Conservation (phyloP, 2,113 vertebrate species). For the Istiophorus platypterus region DNA sequence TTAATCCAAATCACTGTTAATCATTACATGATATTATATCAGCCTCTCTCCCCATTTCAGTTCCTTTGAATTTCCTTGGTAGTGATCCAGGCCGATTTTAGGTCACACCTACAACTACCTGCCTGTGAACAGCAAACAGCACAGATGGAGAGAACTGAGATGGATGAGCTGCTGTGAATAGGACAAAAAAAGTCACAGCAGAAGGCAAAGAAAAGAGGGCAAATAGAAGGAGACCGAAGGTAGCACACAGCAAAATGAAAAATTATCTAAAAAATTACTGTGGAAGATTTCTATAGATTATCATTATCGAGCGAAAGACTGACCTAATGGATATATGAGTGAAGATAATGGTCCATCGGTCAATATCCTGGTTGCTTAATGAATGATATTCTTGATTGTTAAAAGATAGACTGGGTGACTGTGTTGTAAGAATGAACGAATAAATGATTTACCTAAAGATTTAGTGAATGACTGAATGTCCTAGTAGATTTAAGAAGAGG, state of each 20-base stretch:
- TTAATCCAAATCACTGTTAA: slow-evolving; percentile 13
- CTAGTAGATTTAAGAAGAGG: neutral
- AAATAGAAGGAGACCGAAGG: too few relatives aligned
- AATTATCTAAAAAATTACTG: neutral
- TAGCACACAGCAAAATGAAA: neutral
- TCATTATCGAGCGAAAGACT: neutral
- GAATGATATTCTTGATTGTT: neutral
- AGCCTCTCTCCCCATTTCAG: neutral
- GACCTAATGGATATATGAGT: neutral
- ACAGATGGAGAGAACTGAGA: neutral
- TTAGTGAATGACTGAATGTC: neutral
- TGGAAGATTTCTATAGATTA: neutral
- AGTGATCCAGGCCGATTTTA: neutral
- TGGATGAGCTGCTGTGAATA: neutral
- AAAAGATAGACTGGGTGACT: neutral
- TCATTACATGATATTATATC: neutral
- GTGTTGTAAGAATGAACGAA: neutral
- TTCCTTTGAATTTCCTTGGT: slow-evolving; percentile 11
- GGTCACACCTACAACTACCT: neutral
- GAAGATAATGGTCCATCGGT: neutral
- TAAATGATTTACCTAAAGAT: neutral
- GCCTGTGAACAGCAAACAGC: neutral
- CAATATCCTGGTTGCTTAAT: neutral
- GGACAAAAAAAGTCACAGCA: too few relatives aligned
- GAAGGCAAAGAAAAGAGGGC: too few relatives aligned